A percentile compares a stretch with the other conserved stretches of the same genome.
These are phyloP conservation scores for Vespertilio murinus DNA, from an alignment of 2,797 vertebrate genomes.

Conservation along the genomic window DNA sequence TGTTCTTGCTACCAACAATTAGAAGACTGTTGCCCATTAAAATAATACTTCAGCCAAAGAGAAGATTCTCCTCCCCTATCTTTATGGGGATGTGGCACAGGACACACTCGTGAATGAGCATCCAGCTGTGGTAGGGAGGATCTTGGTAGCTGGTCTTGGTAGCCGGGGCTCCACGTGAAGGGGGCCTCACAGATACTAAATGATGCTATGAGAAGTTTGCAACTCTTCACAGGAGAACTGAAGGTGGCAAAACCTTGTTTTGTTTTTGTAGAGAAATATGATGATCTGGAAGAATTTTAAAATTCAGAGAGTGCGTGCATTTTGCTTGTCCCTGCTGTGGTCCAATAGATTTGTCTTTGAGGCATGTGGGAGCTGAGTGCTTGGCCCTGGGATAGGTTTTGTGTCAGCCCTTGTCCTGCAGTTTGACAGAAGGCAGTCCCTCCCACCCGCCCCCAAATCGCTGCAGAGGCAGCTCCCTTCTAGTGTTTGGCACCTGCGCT, in stretches of 20 bases:
- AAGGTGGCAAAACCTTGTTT: neutral
- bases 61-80: neutral
- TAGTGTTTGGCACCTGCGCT: neutral
- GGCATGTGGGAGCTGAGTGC: neutral
- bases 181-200: neutral
- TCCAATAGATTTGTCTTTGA: neutral
- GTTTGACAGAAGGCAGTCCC: neutral
- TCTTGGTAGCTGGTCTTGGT: neutral
- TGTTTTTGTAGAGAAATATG: neutral
- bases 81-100: neutral
- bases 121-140: neutral
- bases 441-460: neutral
- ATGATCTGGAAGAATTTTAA: neutral
- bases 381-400: neutral
- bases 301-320: neutral
- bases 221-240: neutral
- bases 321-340: neutral
- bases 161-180: neutral
- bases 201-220: neutral
- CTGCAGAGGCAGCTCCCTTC: neutral
- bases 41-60: constrained; percentile 22
- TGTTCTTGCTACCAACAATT: neutral
- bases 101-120: neutral
- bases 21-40: neutral
- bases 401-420: neutral